These are phyloP conservation scores for Phalacrocorax carbo DNA, from an alignment of 2,113 vertebrate genomes.

Conservation along the genomic window DNA sequence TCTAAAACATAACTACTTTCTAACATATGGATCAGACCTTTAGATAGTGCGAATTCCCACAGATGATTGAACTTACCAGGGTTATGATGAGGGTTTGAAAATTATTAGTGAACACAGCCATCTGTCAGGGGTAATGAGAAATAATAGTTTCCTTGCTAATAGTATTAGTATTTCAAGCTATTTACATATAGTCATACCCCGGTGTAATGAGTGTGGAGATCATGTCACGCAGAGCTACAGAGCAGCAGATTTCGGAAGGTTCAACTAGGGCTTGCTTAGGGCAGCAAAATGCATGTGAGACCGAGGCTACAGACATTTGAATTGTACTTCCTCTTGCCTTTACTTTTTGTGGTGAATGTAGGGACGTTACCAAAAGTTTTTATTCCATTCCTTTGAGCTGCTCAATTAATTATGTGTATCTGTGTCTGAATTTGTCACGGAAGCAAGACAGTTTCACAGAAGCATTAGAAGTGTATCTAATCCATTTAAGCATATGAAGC, in stretches of 20 bases:
- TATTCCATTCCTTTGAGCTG: neutral
- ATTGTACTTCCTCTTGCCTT: neutral
- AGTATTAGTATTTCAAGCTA: neutral
- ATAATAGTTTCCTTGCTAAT: neutral
- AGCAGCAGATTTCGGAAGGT: neutral
- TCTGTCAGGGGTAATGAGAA: neutral
- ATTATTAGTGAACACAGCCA: neutral
- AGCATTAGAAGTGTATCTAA: neutral
- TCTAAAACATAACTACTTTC: neutral
- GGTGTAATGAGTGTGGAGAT: neutral
- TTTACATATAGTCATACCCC: neutral
- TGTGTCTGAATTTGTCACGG: neutral
- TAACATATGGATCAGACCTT: neutral
- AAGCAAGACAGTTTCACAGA: neutral
- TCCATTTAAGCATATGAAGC: neutral
- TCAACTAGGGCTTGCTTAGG: neutral
- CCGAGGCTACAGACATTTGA: neutral
- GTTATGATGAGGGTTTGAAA: neutral
- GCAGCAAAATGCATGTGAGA: neutral
- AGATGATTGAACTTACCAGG: neutral
- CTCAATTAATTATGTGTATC: neutral
- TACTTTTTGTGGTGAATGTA: neutral
- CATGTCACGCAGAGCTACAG: neutral
- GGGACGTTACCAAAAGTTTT: neutral
- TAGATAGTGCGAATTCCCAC: neutral